Evolutionary conservation across 2,113 vertebrate species (phyloP).

Genomic region (Amphilophus citrinellus): DNA sequence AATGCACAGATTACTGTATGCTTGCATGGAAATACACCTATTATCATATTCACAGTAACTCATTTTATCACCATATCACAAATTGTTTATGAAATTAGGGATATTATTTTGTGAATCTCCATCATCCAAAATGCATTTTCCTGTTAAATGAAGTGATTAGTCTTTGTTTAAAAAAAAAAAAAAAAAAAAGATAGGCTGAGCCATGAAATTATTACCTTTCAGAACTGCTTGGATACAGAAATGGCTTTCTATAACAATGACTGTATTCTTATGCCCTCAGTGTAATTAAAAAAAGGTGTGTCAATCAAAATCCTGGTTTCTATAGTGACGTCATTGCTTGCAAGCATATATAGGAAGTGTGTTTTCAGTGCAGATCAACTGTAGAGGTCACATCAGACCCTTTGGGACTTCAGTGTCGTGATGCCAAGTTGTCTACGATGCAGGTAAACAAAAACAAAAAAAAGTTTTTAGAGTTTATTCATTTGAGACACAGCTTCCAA

Average conservation of each 20-base stretch:
- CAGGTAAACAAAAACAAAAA: conserved; percentile 31
- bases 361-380: background rate
- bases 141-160: conserved; percentile 45
- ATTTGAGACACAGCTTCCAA: conserved; percentile 37
- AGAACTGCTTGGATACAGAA: conserved; percentile 29
- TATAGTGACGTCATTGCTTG: background rate
- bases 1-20: background rate
- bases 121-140: conserved; percentile 31
- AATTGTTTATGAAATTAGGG: conserved; percentile 23
- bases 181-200: conserved; percentile 4
- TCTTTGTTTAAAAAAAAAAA: conserved; percentile 27
- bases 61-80: background rate
- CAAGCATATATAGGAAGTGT: background rate
- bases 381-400: background rate
- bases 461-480: background rate
- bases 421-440: conserved; percentile 21
- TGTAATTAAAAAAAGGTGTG: background rate
- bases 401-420: conserved; percentile 13
- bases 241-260: conserved; percentile 10
- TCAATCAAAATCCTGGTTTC: conserved; percentile 6
- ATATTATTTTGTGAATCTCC: conserved; percentile 20
- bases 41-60: background rate
- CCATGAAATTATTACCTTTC: conserved; percentile 28
- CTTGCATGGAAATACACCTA: background rate
- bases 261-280: background rate